These are phyloP conservation scores for Campoletis sonorensis DNA, from an alignment of 1,140 invertebrate species.

Conservation along the genomic window DNA sequence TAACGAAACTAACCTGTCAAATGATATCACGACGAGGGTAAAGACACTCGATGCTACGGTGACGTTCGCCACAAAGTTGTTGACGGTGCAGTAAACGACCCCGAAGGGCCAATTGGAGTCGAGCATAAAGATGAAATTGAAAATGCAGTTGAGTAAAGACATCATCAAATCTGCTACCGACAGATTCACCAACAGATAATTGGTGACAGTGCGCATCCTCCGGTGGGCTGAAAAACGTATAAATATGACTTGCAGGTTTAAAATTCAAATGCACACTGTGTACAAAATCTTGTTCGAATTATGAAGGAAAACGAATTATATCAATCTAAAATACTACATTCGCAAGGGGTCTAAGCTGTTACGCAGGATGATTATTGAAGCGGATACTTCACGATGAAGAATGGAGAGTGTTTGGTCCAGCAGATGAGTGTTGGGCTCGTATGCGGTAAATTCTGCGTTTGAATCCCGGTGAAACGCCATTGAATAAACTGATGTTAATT, in stretches of 20 bases:
- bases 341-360: too few relatives aligned
- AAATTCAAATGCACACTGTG: neutral
- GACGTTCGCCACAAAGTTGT: conserved; percentile 92
- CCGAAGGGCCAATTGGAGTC: conserved; percentile 93
- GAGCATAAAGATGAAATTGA: conserved; percentile 93
- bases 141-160: conserved; percentile 92
- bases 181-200: conserved; percentile 94
- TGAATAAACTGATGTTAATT: too few relatives aligned
- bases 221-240: conserved; percentile 79
- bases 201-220: conserved; percentile 94
- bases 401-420: too few relatives aligned
- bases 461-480: too few relatives aligned
- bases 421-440: too few relatives aligned
- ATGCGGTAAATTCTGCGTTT: too few relatives aligned
- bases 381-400: too few relatives aligned
- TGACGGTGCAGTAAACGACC: conserved; percentile 88
- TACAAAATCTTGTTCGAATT: neutral
- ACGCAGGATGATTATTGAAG: too few relatives aligned
- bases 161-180: conserved; percentile 94
- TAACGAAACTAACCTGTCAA: conserved; percentile 83
- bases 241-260: neutral
- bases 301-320: neutral
- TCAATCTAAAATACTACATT: too few relatives aligned
- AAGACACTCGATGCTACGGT: conserved; percentile 94
- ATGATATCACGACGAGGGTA: conserved; percentile 89